phyloP scores from a whole-genome alignment of 2,113 vertebrate genomes.

The Myotis lucifugus region DNA sequence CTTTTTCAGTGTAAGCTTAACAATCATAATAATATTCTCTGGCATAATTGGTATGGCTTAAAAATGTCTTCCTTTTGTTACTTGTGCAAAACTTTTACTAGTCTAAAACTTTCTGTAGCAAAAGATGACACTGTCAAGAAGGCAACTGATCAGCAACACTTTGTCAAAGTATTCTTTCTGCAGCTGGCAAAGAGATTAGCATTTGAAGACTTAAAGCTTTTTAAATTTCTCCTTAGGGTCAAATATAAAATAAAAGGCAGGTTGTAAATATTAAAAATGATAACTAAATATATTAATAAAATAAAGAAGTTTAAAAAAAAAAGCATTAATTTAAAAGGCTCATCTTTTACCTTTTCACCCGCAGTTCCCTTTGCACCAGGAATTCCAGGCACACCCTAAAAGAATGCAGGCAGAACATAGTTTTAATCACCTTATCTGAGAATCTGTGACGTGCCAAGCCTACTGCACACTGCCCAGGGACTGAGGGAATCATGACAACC shows the following conservation, averaged over 20 bases:
- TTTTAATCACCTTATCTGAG: not conserved
- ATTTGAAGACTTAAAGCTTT: slow-evolving; percentile 8
- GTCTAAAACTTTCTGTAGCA: not conserved
- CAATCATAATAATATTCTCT: not conserved
- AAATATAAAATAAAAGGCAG: slow-evolving; percentile 54
- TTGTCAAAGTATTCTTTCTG: slow-evolving; percentile 14
- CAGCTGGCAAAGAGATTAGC: not conserved
- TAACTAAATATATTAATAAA: not conserved
- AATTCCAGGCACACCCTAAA: slow-evolving; percentile 93
- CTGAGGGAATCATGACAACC: not conserved
- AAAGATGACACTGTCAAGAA: slow-evolving; percentile 17
- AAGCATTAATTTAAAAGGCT: slow-evolving; percentile 14
- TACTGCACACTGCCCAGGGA: too few species aligned
- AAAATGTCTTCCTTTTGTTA: not conserved
- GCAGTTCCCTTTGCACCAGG: slow-evolving; percentile 91
- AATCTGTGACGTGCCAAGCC: not conserved
- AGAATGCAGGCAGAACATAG: slow-evolving; percentile 6
- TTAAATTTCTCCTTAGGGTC: not conserved
- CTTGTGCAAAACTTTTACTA: not conserved
- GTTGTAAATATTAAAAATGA: slow-evolving; percentile 3
- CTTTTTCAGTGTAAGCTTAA: not conserved
- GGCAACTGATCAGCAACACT: not conserved
- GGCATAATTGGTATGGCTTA: not conserved
- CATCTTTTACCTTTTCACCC: slow-evolving; percentile 90
- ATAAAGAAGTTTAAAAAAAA: not conserved